A percentile compares a stretch with the other conserved stretches of the same genome.
Evolutionary conservation across 2,797 vertebrate species (phyloP).

Genomic region (Pangasius sanitwongsei): DNA sequence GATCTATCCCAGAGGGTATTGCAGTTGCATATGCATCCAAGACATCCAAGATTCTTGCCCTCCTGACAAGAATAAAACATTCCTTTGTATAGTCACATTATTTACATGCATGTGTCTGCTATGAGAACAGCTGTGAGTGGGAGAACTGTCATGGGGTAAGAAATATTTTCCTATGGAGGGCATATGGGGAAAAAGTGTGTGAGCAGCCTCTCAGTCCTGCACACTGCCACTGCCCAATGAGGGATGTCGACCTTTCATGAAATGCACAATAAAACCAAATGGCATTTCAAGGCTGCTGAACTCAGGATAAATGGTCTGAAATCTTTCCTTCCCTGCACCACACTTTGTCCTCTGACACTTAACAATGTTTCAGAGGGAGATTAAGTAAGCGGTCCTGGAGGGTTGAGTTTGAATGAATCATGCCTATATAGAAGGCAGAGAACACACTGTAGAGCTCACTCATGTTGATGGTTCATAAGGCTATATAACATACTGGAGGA

Average conservation of each 20-base stretch:
- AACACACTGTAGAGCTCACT: slow-evolving; percentile 9
- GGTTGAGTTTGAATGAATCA: slow-evolving; percentile 38
- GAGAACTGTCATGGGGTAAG: neutral
- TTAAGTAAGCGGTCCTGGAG: slow-evolving; percentile 47
- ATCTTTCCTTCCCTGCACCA: slow-evolving; percentile 46
- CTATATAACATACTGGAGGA: neutral
- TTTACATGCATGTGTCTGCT: neutral
- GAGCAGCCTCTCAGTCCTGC: slow-evolving; percentile 49
- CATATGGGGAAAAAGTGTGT: slow-evolving; percentile 18
- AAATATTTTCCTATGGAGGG: neutral
- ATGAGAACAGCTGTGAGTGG: neutral
- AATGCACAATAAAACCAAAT: slow-evolving; percentile 72
- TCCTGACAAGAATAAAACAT: neutral
- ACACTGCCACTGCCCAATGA: slow-evolving; percentile 58
- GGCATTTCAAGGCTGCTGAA: slow-evolving; percentile 64
- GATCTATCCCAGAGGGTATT: neutral
- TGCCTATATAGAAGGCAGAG: slow-evolving; percentile 12
- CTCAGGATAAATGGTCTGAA: slow-evolving; percentile 62
- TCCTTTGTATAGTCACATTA: neutral
- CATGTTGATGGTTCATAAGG: neutral
- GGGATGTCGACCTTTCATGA: slow-evolving; percentile 68
- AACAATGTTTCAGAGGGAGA: slow-evolving; percentile 53
- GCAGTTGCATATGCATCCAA: neutral
- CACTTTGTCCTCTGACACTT: slow-evolving; percentile 56
- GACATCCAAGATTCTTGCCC: too few species aligned